phyloP scores from a whole-genome alignment of 2,888 invertebrate species.

The Matsumyia berberina region DNA sequence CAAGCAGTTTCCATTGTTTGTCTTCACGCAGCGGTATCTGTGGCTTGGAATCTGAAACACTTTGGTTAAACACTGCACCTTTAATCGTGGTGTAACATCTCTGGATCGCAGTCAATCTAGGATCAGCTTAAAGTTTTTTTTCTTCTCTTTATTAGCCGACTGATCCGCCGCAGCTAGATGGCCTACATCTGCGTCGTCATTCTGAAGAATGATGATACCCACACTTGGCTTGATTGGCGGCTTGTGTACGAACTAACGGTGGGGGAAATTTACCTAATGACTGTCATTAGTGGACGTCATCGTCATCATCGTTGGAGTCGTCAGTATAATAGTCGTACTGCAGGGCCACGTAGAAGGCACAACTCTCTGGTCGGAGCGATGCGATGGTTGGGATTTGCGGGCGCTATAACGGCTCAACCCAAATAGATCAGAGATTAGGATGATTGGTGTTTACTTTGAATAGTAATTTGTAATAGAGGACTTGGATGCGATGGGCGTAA shows the following conservation, averaged over 20 bases:
- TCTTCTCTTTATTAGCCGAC: slow-evolving; percentile 9
- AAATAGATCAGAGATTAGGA: slow-evolving; percentile 67
- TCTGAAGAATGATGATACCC: slow-evolving; percentile 55
- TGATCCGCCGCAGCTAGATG: slow-evolving; percentile 43
- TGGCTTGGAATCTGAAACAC: slow-evolving; percentile 38
- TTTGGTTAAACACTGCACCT: slow-evolving; percentile 36
- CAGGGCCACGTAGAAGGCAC: slow-evolving; percentile 17
- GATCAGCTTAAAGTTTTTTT: slow-evolving; percentile 29
- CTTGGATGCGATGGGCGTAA: slow-evolving; percentile 12
- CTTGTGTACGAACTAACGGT: slow-evolving; percentile 37
- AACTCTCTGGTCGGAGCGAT: neutral
- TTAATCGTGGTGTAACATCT: slow-evolving; percentile 51
- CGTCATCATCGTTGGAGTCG: slow-evolving; percentile 36
- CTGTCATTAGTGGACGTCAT: slow-evolving; percentile 69
- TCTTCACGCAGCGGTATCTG: slow-evolving; percentile 51
- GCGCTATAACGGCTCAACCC: slow-evolving; percentile 38
- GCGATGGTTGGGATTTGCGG: neutral
- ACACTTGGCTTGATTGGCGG: slow-evolving; percentile 59
- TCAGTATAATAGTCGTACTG: slow-evolving; percentile 38
- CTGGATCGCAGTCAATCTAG: slow-evolving; percentile 61
- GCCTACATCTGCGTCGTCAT: slow-evolving; percentile 61
- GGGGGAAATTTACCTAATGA: slow-evolving; percentile 60
- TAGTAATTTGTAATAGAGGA: slow-evolving; percentile 56
- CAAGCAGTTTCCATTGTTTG: slow-evolving; percentile 53
- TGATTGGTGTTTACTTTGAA: slow-evolving; percentile 67